These are phyloP conservation scores for Arctia plantaginis DNA, from an alignment of 2,888 invertebrate genomes.

Conservation along the genomic window DNA sequence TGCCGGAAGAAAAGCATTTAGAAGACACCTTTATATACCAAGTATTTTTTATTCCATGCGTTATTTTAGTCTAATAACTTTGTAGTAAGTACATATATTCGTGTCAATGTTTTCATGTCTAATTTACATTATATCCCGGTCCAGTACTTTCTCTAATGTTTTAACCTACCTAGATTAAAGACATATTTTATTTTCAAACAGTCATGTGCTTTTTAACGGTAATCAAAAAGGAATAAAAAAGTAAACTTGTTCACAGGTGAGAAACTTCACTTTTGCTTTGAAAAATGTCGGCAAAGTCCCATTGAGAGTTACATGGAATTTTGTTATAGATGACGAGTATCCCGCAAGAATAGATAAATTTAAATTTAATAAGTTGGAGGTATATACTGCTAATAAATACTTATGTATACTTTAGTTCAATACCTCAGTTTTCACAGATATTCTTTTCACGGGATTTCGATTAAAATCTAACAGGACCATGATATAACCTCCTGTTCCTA, in stretches of 20 bases:
- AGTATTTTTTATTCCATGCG: conserved; percentile 49
- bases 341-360: conserved; percentile 73
- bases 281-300: conserved; percentile 74
- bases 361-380: conserved; percentile 44
- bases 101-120: neutral
- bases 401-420: neutral
- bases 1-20: conserved; percentile 75
- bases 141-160: neutral
- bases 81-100: too few relatives aligned
- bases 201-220: neutral
- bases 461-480: too few relatives aligned
- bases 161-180: neutral
- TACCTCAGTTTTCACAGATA: neutral
- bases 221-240: neutral
- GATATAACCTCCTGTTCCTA: too few relatives aligned
- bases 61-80: neutral
- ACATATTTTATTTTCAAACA: neutral
- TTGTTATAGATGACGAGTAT: conserved; percentile 77
- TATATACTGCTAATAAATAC: conserved; percentile 13
- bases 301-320: conserved; percentile 76
- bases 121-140: too few relatives aligned
- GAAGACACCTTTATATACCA: conserved; percentile 86
- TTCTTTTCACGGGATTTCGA: neutral
- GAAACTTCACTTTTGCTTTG: conserved; percentile 70
- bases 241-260: conserved; percentile 56